Base-by-base conservation (phyloP, 2,113 vertebrate genomes). In the Canis aureus region DNA sequence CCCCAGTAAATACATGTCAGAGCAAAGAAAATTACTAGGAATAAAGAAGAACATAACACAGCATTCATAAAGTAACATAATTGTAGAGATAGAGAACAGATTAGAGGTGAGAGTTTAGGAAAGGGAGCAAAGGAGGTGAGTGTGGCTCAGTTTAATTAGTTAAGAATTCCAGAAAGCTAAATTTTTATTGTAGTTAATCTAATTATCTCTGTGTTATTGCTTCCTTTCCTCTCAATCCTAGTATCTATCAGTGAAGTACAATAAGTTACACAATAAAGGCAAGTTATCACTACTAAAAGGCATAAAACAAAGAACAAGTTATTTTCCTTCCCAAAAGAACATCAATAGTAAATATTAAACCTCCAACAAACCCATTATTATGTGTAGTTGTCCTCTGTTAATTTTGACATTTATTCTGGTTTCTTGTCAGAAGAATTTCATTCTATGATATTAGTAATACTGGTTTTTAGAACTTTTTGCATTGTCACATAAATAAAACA, bases 251-350 rank as follows among this genome's bases (percentile, higher is more conserved):
- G 60, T 64, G 78, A 94, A 92, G 22, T 95, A 20, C 59, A 84
- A 64, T 17, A 53, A 96, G 35, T 81, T 95, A 69, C n/a, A 93
- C 11, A 85, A 23, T 35, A 95, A 12, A 76, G 55, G 23, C 9
- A 88, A 93, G 80, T 62, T 89, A 66, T 91, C 67, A 87, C 88
- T 91, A 93, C 38, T 59, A 95, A 55, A 95, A 94, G 32, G 11
- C 32, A 91, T 76, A 66, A 97, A 95, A 29, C 51, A 85, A 91
- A 96, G 38, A 93, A 97, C 23, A 88, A 93, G 51, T 4, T 84
- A 49, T 89, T 66, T 20, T 25, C 53, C 22, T 10, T 84, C 49
- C 71, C 3, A 27, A 79, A 87, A 95, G 66, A 79, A 8, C 57
- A 83, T 67, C 32, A 60, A 3, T 73, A 71, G 57, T 84, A 97